A percentile compares a stretch with the other conserved stretches of the same genome.
Conservation (phyloP, 2,797 vertebrate species). For the Thamnophis elegans region DNA sequence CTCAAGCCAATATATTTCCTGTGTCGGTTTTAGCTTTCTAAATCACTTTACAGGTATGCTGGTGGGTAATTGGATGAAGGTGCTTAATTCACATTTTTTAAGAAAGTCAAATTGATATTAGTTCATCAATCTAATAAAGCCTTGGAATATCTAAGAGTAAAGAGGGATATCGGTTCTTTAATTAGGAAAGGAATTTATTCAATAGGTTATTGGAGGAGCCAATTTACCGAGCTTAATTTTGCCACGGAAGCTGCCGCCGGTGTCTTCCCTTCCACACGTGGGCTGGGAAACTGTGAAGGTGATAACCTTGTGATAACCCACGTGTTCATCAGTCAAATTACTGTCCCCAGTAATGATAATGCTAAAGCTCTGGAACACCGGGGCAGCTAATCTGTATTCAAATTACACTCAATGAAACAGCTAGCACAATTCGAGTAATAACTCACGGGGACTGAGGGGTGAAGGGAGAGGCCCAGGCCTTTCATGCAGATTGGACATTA, state of each 20-base stretch:
- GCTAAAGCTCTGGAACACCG: slow-evolving; percentile 85
- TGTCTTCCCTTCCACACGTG: slow-evolving; percentile 73
- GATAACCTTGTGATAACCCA: slow-evolving; percentile 93
- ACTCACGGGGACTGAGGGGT: slow-evolving; percentile 78
- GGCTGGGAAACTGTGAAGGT: slow-evolving; percentile 74
- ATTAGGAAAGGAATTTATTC: slow-evolving; percentile 88
- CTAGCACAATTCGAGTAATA: slow-evolving; percentile 80
- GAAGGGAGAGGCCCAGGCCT: slow-evolving; percentile 73
- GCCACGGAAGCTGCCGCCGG: slow-evolving; percentile 77
- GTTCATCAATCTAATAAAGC: slow-evolving; percentile 74
- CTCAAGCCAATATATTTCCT: slow-evolving; percentile 35
- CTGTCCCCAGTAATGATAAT: slow-evolving; percentile 84
- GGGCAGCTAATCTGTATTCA: slow-evolving; percentile 93
- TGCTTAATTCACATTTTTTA: slow-evolving; percentile 63
- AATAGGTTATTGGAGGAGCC: slow-evolving; percentile 85
- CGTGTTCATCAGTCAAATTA: slow-evolving; percentile 91
- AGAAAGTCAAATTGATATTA: slow-evolving; percentile 69
- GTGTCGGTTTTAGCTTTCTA: slow-evolving; percentile 45
- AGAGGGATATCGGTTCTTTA: slow-evolving; percentile 77
- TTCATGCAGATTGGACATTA: slow-evolving; percentile 80
- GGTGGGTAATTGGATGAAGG: slow-evolving; percentile 65
- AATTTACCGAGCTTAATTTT: slow-evolving; percentile 90
- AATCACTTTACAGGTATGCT: slow-evolving; percentile 49
- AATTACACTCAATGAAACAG: slow-evolving; percentile 84
- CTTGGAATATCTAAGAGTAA: slow-evolving; percentile 68